phyloP scores from a whole-genome alignment of 2,113 vertebrate species.

The Lepisosteus oculatus region DNA sequence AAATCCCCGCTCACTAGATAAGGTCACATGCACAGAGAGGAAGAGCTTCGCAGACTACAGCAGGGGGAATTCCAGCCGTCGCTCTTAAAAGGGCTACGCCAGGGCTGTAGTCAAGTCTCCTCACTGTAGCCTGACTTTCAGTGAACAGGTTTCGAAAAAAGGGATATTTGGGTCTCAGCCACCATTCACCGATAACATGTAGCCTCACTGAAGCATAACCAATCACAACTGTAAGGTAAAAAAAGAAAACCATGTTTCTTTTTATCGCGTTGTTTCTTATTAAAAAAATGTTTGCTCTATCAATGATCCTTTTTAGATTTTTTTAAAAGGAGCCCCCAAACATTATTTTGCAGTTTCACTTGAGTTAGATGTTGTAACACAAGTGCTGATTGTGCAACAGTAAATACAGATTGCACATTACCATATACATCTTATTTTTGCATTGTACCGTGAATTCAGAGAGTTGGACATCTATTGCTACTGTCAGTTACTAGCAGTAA shows the following conservation, averaged over 20 bases:
- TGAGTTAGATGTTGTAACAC: no score
- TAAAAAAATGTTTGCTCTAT: neutral
- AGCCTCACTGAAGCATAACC: neutral
- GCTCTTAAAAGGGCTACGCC: neutral
- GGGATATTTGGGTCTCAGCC: neutral
- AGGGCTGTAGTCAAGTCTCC: no score
- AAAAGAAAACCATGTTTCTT: neutral
- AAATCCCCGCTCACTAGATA: constrained; percentile 11
- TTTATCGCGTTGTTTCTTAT: no score
- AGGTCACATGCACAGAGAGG: neutral
- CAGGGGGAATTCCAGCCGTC: constrained; percentile 3
- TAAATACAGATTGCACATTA: no score
- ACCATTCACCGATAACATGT: neutral
- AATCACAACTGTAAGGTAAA: neutral
- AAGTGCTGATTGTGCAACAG: no score
- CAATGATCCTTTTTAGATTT: neutral
- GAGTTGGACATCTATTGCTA: no score
- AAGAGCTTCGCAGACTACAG: neutral
- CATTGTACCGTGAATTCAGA: no score
- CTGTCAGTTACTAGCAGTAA: no score
- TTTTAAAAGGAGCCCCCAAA: neutral
- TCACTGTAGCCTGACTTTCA: neutral
- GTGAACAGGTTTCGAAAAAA: neutral
- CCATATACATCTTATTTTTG: no score
- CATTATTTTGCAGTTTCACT: no score